Evolutionary conservation across 2,888 invertebrate species (phyloP).

Genomic region (Drosophila meridiana): DNA sequence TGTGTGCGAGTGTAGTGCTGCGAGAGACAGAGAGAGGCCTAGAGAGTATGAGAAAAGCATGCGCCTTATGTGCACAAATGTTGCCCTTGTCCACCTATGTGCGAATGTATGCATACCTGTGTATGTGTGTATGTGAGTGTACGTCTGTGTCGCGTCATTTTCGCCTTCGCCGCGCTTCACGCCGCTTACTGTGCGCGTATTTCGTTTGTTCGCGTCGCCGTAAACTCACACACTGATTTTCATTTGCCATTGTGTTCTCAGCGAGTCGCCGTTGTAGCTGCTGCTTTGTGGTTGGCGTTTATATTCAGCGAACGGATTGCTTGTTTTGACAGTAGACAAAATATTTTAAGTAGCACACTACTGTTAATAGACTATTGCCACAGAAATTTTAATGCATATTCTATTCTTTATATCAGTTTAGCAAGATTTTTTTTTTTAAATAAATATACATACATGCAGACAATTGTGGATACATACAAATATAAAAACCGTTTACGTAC

Average conservation of each 20-base stretch:
- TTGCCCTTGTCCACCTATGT: slow-evolving; percentile 28
- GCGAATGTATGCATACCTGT: slow-evolving; percentile 32
- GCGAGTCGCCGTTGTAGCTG: slow-evolving; percentile 36
- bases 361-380: slow-evolving; percentile 34
- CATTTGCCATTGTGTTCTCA: slow-evolving; percentile 48
- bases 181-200: slow-evolving; percentile 44
- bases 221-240: slow-evolving; percentile 54
- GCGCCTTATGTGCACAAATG: slow-evolving; percentile 47
- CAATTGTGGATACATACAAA: slow-evolving; percentile 4
- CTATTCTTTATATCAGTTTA: slow-evolving; percentile 42
- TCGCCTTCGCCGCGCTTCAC: slow-evolving; percentile 48
- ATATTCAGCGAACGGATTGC: slow-evolving; percentile 31
- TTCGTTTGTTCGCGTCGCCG: slow-evolving; percentile 50
- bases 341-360: slow-evolving; percentile 32
- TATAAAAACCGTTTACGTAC: slow-evolving; percentile 3
- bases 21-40: slow-evolving; percentile 17
- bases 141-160: slow-evolving; percentile 46
- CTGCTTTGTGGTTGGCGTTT: slow-evolving; percentile 34
- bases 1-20: slow-evolving; percentile 53
- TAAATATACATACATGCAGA: slow-evolving; percentile 18
- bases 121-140: slow-evolving; percentile 12
- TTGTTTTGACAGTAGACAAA: slow-evolving; percentile 40
- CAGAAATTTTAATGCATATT: slow-evolving; percentile 31
- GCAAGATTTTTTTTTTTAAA: slow-evolving; percentile 26
- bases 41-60: slow-evolving; percentile 24